Base-by-base conservation (phyloP, 2,888 invertebrate genomes). In the Meiosimyza platycephala region DNA sequence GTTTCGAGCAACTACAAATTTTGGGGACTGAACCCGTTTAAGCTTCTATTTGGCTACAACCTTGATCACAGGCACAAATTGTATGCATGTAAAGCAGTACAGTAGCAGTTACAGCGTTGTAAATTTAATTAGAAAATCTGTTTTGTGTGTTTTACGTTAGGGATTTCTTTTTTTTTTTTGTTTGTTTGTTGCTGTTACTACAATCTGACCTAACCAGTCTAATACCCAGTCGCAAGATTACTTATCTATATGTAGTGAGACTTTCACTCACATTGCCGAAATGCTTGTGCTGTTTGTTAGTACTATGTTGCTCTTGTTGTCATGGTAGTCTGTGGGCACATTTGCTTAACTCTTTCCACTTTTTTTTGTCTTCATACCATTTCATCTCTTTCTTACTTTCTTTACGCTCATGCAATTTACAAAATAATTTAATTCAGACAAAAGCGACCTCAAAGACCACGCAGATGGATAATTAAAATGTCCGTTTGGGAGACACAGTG, bases 401-500 rank as follows among this genome's bases (percentile, higher is more conserved):
- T 28, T 28, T 15, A 22, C 13, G 2, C 28, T 57, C 22, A 0
- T 28, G 6, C 57, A 18, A 18, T 13, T 18, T 11, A 22, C 57
- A 18, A 15, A 57, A 63, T 54, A 70, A 63, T 63, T 47, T 18
- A 54, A 70, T 70, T 70, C 52, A 47, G 5, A 62, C 54, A 54
- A 63, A 63, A 70, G 47, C 63, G 54, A 63, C 70, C 63, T 18
- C 54, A 63, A 50, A 63, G 63, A 63, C 63, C 63, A 52, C 70
- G 54, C 52, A 63, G 52, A 9, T 6, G 52, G 70, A 70, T 70
- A 70, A 70, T 70, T 63, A 63, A 62, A 70, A 62, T 69, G 69
- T 57, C 59, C 69, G 33, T 16, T 51, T n/a, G 60, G 18, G 40
- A 40, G 40, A 40, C 40, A 60, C 59, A 59, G 16, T 64, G 59